These are phyloP conservation scores for Sipha maydis DNA, from an alignment of 2,888 invertebrate genomes.

Conservation along the genomic window DNA sequence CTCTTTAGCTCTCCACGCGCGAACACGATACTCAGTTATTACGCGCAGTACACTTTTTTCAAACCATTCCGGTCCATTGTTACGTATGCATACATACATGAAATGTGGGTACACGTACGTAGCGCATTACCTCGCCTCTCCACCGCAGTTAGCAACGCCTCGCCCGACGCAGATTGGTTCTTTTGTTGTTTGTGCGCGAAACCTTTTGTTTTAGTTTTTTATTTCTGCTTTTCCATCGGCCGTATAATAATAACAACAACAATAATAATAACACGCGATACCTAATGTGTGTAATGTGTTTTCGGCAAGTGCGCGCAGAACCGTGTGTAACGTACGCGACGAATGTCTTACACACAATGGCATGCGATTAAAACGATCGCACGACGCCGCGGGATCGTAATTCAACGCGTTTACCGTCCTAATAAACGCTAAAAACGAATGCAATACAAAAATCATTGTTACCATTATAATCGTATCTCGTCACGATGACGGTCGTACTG, in stretches of 20 bases:
- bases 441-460: background rate
- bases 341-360: background rate
- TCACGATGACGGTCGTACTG: too few relatives aligned
- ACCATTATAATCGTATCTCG: too few relatives aligned
- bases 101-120: too few relatives aligned
- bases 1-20: background rate
- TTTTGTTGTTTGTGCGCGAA: background rate
- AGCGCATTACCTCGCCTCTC: too few relatives aligned
- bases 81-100: too few relatives aligned
- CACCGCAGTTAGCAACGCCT: background rate
- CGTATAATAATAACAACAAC: background rate
- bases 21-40: background rate
- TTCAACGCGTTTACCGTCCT: background rate
- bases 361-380: too few relatives aligned
- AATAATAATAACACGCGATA: background rate
- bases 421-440: background rate
- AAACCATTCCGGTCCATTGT: background rate
- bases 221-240: background rate
- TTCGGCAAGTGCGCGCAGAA: background rate
- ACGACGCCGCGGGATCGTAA: too few relatives aligned
- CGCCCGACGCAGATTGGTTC: background rate
- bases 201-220: conserved; percentile 4
- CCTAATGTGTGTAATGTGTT: too few relatives aligned
- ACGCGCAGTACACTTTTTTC: background rate
- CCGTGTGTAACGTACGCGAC: background rate